Conservation (phyloP, 1,140 invertebrate species). For the Drosophila ohnishii region DNA sequence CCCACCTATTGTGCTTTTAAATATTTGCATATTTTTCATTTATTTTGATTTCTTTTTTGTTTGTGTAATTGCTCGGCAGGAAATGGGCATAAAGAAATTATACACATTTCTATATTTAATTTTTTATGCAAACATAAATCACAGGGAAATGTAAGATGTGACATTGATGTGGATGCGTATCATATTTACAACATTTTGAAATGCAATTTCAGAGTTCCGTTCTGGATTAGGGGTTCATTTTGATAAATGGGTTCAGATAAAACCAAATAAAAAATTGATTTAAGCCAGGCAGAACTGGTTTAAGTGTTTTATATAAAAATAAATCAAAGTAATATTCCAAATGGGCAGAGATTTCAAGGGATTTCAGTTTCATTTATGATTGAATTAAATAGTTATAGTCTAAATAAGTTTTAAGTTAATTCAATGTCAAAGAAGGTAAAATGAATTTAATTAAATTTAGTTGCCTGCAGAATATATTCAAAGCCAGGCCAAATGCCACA, state of each 20-base stretch:
- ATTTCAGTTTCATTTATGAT: not conserved
- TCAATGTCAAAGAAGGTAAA: not conserved
- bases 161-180: slow-evolving; percentile 39
- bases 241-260: slow-evolving; percentile 21
- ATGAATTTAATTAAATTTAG: slow-evolving; percentile 9
- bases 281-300: not conserved
- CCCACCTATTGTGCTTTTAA: slow-evolving; percentile 20
- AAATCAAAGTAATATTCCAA: not conserved
- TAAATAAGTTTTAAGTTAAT: not conserved
- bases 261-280: slow-evolving; percentile 1
- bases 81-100: slow-evolving; percentile 59
- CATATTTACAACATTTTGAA: slow-evolving; percentile 19
- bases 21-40: slow-evolving; percentile 72
- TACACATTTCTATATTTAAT: slow-evolving; percentile 24
- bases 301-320: not conserved
- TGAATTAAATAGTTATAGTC: not conserved
- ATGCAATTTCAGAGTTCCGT: slow-evolving; percentile 39
- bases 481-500: slow-evolving; percentile 6
- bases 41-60: slow-evolving; percentile 40
- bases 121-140: slow-evolving; percentile 61
- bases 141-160: slow-evolving; percentile 45
- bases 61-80: slow-evolving; percentile 56
- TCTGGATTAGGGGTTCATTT: slow-evolving; percentile 24
- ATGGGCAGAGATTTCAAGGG: not conserved
- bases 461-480: not conserved